Evolutionary conservation across 2,797 vertebrate genomes (phyloP).

Genomic region (Micrastur ruficollis): DNA sequence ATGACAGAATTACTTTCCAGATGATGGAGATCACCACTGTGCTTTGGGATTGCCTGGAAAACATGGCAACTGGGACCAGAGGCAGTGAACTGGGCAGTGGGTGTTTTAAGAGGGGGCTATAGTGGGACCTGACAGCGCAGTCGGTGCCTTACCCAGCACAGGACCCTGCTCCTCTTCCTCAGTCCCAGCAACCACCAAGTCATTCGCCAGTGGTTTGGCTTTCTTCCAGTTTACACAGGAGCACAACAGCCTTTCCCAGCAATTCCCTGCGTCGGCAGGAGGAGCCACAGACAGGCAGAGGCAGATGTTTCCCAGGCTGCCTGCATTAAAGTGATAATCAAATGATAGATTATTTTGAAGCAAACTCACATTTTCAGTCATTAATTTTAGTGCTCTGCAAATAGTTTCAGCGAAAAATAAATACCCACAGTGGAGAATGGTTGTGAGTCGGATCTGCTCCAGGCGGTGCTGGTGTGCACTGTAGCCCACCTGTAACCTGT

Average conservation of each 20-base stretch:
- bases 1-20: neutral
- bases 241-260: neutral
- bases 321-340: conserved; percentile 51
- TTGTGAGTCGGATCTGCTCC: neutral
- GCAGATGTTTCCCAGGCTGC: conserved; percentile 53
- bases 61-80: neutral
- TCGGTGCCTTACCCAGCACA: neutral
- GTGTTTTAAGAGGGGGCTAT: neutral
- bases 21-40: neutral
- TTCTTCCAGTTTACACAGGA: neutral
- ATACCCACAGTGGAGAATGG: neutral
- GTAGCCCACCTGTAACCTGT: neutral
- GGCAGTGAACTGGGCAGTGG: neutral
- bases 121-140: neutral
- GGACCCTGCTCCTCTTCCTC: neutral
- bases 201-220: neutral
- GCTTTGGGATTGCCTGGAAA: neutral
- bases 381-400: conserved; percentile 45
- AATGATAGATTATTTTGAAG: conserved; percentile 63
- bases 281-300: conserved; percentile 22
- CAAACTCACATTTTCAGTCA: conserved; percentile 49
- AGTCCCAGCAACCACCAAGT: neutral
- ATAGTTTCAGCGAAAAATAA: neutral
- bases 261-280: neutral
- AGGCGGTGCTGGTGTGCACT: neutral